These are phyloP conservation scores for Ennomos fuscantarius DNA, from an alignment of 2,888 invertebrate species.

Conservation along the genomic window DNA sequence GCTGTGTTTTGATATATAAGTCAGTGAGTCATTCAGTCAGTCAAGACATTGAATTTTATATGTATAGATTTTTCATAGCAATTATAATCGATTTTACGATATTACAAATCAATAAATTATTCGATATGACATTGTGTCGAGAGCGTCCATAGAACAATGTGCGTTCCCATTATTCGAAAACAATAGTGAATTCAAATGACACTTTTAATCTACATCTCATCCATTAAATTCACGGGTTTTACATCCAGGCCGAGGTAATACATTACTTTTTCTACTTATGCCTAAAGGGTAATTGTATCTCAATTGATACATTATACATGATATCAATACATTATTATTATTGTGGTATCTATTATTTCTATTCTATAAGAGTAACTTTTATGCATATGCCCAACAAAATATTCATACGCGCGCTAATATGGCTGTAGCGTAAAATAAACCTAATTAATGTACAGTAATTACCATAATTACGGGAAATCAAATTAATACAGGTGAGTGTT, in stretches of 20 bases:
- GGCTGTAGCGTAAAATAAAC: no score
- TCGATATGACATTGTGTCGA: conserved; percentile 22
- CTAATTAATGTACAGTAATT: no score
- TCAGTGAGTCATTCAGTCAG: no score
- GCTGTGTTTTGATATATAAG: no score
- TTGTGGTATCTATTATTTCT: not conserved
- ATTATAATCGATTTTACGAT: no score
- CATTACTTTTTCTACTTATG: conserved; percentile 20
- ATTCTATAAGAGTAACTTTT: not conserved
- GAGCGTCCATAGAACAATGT: conserved; percentile 31
- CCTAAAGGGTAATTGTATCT: conserved; percentile 19
- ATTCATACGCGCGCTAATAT: no score
- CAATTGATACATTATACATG: conserved; percentile 20
- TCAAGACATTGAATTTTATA: no score
- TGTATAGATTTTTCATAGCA: no score
- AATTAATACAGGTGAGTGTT: no score
- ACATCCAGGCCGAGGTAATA: conserved; percentile 23
- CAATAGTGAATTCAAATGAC: conserved; percentile 67
- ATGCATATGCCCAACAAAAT: no score
- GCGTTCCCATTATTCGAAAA: conserved; percentile 58
- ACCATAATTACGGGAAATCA: no score
- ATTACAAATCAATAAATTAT: conserved; percentile 31
- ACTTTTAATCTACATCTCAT: conserved; percentile 62
- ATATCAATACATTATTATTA: conserved; percentile 11
- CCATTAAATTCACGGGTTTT: conserved; percentile 29